Evolutionary conservation across 92 coral and sea anemone species (phyloP), one percentile per base, ranked within the genome.

Genomic region (Paramuricea clavata): DNA sequence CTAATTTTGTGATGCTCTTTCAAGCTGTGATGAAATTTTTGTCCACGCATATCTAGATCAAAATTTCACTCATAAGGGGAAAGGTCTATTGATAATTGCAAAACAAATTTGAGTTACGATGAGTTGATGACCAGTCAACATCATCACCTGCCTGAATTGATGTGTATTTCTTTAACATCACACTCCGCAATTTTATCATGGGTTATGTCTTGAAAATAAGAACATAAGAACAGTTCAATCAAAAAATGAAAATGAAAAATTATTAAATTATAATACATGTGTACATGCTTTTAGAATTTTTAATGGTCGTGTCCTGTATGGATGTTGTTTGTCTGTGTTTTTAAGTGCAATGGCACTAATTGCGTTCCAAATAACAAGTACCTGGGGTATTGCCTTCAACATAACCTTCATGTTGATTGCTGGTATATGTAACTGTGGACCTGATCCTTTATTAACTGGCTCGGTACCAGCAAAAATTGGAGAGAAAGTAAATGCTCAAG

Each of bases 391-490:
- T 52, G n/a, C 74, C 28, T 89, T 90, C 21, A 97, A 97, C 62
- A 92, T 93, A 17, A 28, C 76, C 60, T 94, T 91, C 83, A 97
- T 97, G 99, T 89, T 97, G 82, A 28, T 97, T 75, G 98, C 99
- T 69, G 99, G 99, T 16, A 93, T 94, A 2, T 97, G 99, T 64
- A 97, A 97, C 92, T 97, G 99, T 91, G 99, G 99, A 34, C 98
- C 97, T 33, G 99, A 97, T 67, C 98, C 99, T 13, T 91, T 93
- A 23, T 67, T 97, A 82, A 93, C 97, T 19, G 99, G 99, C 23
- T 94, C 99, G 19, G 91, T 97, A 36, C 95, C 99, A 28, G 97
- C 97, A 0, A 94, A 93, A 65, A 91, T 97, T 60, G 99, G 99
- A 32, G 98, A 97, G 60, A 93, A 87, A 47, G 98, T 86, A 47